Evolutionary conservation across 2,888 invertebrate genomes (phyloP).

Genomic region (Nomada goodeniana): DNA sequence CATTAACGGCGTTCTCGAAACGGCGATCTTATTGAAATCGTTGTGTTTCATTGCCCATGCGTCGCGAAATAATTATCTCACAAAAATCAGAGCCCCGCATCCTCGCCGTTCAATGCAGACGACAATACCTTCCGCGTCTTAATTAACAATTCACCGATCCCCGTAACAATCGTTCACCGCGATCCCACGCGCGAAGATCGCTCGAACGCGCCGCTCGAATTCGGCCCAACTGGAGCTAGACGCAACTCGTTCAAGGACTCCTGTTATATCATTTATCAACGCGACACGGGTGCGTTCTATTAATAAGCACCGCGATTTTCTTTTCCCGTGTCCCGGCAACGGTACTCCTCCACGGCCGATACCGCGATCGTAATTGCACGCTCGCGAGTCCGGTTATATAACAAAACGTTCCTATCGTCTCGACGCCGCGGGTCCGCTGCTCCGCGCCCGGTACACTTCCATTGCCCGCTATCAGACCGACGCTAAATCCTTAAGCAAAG

Average conservation of each 20-base stretch:
- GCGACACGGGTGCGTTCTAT: constrained; percentile 26
- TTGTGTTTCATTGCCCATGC: no score
- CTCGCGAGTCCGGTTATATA: constrained; percentile 27
- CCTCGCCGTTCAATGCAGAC: no score
- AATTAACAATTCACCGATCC: background rate
- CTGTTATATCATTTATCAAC: constrained; percentile 31
- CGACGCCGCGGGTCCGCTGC: background rate
- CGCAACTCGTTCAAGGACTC: constrained; percentile 43
- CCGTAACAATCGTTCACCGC: background rate
- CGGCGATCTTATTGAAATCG: no score
- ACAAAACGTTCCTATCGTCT: constrained; percentile 19
- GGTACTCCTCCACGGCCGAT: constrained; percentile 5
- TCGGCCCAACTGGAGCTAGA: constrained; percentile 15
- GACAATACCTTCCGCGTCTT: background rate
- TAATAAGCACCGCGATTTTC: constrained; percentile 41
- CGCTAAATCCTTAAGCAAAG: no score
- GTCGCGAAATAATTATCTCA: no score
- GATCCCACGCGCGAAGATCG: constrained; percentile 13
- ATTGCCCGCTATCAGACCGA: background rate
- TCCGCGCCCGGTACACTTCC: background rate
- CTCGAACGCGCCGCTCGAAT: constrained; percentile 18
- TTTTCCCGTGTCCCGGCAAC: constrained; percentile 22
- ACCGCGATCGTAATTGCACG: constrained; percentile 33
- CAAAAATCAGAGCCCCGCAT: no score
- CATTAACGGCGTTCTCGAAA: no score